Evolutionary conservation across 2,888 invertebrate species (phyloP).

Genomic region (Platerodrilus igneus): DNA sequence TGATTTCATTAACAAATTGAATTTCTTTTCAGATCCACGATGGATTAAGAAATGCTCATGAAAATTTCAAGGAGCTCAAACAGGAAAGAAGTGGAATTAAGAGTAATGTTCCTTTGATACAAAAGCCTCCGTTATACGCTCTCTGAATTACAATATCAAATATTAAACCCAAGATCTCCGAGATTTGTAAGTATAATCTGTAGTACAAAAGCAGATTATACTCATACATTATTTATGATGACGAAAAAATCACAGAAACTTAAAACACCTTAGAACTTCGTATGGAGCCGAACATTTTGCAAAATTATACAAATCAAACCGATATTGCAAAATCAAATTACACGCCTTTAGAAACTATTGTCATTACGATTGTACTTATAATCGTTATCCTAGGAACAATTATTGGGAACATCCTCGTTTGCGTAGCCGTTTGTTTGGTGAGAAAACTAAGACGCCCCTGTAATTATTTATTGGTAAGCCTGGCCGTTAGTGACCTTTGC

Average conservation of each 20-base stretch:
- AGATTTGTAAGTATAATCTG: constrained; percentile 32
- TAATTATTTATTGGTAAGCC: constrained; percentile 87
- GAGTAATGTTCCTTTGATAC: constrained; percentile 9
- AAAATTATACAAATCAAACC: constrained; percentile 36
- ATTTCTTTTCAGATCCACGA: constrained; percentile 29
- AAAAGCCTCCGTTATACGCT: constrained; percentile 6
- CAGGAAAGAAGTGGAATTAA: constrained; percentile 12
- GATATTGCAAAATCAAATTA: constrained; percentile 21
- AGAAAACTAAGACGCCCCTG: constrained; percentile 84
- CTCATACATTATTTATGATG: constrained; percentile 31
- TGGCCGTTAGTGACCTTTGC: constrained; percentile 94
- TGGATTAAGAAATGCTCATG: background rate
- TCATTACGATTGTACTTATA: constrained; percentile 68
- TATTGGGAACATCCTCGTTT: constrained; percentile 84
- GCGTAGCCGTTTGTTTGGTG: constrained; percentile 68
- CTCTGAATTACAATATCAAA: constrained; percentile 17
- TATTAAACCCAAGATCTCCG: constrained; percentile 19
- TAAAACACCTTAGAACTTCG: constrained; percentile 35
- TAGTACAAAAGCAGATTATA: constrained; percentile 29
- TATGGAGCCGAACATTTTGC: constrained; percentile 45
- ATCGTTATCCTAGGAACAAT: constrained; percentile 75
- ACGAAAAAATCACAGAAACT: background rate
- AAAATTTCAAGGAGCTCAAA: constrained; percentile 4
- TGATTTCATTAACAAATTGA: constrained; percentile 33
- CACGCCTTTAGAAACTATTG: constrained; percentile 53